Evolutionary conservation across 2,113 vertebrate genomes (phyloP), one percentile per base, ranked within the genome.

Genomic region (Burhinus oedicnemus): DNA sequence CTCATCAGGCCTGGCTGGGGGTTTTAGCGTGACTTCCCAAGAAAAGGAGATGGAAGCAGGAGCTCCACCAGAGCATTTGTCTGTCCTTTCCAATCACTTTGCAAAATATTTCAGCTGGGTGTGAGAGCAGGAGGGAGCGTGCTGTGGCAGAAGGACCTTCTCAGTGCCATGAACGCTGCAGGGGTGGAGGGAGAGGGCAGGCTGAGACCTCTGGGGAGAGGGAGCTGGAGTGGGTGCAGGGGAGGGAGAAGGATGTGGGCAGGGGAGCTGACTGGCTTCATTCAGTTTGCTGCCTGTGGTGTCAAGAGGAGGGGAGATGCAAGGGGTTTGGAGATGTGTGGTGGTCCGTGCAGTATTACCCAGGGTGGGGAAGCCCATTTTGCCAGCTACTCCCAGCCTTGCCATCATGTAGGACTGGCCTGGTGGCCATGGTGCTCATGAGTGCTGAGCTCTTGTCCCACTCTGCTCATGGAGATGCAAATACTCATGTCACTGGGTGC

Each of bases 151-250:
- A 49, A 85, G 17, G 75, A 82, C 9, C 16, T 55, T 68, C 51
- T 23, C 1, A 0, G 58, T 34, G 51, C 25, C 0, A 0, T 25
- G 38, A 57, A 17, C 6, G 3, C 6, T n/a, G 57, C 42, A 68
- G 16, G 8, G 7, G 34, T 11, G 47, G 22, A 58, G n/a, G 66
- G 38, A 76, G 49, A 74, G 20, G 23, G 12, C 40, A 76, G 17
- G 27, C 27, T 66, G 79, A 77, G 58, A 47, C 13, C 25, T 17
- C 16, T 10, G 6, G 7, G 58, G 65, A 42, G 57, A 51, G 49
- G 26, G 19, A 57, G 36, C 55, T 54, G 58, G 25, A 4, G 5
- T 52, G 40, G 29, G 5, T n/a, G 26, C 22, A 30, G 12, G 66
- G 61, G 52, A 78, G 23, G 16, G 25, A 82, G 15, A 15, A 27